Conservation (phyloP, 2,113 vertebrate genomes). For the Odocoileus virginianus region DNA sequence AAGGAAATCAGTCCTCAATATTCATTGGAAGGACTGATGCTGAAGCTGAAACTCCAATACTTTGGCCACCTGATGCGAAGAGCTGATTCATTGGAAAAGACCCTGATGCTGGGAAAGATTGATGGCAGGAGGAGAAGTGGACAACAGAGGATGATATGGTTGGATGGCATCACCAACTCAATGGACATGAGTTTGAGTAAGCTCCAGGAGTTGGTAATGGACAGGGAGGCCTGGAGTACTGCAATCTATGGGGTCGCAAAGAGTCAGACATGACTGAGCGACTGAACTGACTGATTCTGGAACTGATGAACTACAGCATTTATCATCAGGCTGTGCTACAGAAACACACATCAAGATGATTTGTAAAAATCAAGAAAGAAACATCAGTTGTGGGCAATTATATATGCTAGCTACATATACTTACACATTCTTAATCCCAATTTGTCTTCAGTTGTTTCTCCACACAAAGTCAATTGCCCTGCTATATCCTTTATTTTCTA, state of each 20-base stretch:
- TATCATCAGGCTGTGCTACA: background rate
- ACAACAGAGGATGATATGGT: background rate
- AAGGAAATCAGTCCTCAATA: background rate
- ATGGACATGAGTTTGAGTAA: background rate
- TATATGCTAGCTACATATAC: background rate
- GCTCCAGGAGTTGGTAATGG: background rate
- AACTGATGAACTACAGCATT: background rate
- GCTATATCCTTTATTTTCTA: background rate
- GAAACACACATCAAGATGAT: background rate
- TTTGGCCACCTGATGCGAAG: background rate
- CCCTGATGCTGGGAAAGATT: background rate
- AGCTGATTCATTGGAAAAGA: background rate
- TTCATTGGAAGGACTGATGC: background rate
- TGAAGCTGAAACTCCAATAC: background rate
- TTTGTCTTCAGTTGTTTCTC: background rate
- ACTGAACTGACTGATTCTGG: background rate
- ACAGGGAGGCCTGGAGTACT: background rate
- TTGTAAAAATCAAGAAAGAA: background rate
- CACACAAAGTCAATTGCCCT: background rate
- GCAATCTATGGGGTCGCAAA: background rate
- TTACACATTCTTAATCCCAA: background rate
- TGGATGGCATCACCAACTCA: background rate
- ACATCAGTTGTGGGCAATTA: background rate
- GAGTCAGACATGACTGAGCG: rapidly evolving
- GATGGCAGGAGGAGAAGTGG: background rate